These are phyloP conservation scores for Yponomeuta evonymella DNA, from an alignment of 2,888 invertebrate species.

Conservation along the genomic window DNA sequence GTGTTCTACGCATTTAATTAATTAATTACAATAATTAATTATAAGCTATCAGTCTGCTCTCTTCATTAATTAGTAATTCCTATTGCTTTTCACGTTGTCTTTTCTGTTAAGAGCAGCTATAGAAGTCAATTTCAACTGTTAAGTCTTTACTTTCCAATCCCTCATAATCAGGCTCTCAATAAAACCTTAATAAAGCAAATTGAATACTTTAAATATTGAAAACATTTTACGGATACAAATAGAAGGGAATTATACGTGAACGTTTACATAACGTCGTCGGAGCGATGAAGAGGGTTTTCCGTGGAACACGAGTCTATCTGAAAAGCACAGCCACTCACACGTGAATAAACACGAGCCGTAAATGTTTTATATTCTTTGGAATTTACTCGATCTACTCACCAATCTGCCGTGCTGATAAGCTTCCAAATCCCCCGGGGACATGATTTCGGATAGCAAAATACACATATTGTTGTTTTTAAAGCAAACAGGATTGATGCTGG, in stretches of 20 bases:
- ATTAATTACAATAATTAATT: no score
- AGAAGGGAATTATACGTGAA: background rate
- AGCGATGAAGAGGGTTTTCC: background rate
- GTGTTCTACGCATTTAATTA: no score
- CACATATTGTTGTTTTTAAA: background rate
- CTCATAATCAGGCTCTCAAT: no score
- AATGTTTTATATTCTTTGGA: conserved; percentile 31
- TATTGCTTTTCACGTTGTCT: no score
- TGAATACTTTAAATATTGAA: background rate
- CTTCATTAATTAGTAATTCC: no score
- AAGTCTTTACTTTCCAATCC: no score
- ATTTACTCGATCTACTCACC: conserved; percentile 22
- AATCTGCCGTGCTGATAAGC: conserved; percentile 25
- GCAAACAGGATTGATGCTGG: background rate
- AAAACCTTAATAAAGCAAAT: no score
- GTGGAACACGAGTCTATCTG: background rate
- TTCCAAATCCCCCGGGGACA: conserved; percentile 22
- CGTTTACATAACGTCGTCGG: background rate
- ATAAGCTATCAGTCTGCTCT: no score
- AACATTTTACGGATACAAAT: background rate
- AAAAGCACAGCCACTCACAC: conserved; percentile 25
- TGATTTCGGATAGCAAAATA: background rate
- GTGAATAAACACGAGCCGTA: conserved; percentile 57
- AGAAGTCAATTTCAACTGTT: no score
- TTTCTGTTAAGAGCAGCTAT: no score